Conservation (phyloP, 2,113 vertebrate genomes). For the Ciconia stormi region DNA sequence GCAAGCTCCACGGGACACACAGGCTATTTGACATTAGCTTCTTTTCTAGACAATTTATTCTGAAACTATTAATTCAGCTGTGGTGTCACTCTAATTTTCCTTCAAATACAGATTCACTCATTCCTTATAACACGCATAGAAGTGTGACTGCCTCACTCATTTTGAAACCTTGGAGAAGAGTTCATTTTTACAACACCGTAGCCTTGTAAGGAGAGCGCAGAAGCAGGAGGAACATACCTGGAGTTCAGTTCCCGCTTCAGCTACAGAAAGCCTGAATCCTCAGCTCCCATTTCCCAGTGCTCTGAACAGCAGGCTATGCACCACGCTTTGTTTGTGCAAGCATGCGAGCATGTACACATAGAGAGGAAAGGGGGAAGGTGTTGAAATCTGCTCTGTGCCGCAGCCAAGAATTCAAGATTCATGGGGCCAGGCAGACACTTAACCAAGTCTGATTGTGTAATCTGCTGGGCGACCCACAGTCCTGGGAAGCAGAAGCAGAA, state of each 20-base stretch:
- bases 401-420: slow-evolving; percentile 40
- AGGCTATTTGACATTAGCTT: background rate
- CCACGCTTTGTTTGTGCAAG: background rate
- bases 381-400: slow-evolving; percentile 5
- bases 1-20: background rate
- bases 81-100: background rate
- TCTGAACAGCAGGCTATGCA: background rate
- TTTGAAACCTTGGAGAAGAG: background rate
- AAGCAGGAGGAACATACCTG: background rate
- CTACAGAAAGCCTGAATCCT: background rate
- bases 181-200: fast-evolving
- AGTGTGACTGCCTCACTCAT: fast-evolving
- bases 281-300: background rate
- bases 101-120: background rate
- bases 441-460: background rate
- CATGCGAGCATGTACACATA: background rate
- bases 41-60: background rate
- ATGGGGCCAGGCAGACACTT: slow-evolving; percentile 37
- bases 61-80: background rate
- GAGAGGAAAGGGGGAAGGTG: slow-evolving; percentile 9
- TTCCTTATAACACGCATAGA: background rate
- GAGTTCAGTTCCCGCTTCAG: background rate
- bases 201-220: background rate
- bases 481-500: background rate
- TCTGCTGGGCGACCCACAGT: background rate